Evolutionary conservation across 1,140 invertebrate genomes (phyloP), one percentile per base, ranked within the genome.

Genomic region (Penaeus chinensis): DNA sequence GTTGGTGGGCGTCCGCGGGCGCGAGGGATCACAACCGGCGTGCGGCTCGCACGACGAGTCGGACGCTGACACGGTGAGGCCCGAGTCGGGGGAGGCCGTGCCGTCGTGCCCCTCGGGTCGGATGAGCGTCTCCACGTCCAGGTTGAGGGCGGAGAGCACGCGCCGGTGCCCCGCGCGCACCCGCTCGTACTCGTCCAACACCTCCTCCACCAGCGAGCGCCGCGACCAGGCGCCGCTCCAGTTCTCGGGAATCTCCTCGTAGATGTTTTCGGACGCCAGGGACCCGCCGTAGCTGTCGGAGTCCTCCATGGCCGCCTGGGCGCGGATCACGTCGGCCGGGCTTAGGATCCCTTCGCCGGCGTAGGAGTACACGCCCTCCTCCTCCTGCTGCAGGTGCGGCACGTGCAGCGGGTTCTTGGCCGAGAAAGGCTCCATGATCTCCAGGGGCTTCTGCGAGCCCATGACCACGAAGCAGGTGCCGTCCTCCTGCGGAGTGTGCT

Each of bases 111-210:
- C 83, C 19, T 62, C 69, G 16, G 87, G 84, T 4, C 95, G 96
- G 96, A 96, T 96, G 81, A 96, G 92, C 71, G 96, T 96, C 92
- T 97, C 96, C 60, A 96, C 95, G 90, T 96, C 96, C 61, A 97
- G 93, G 93, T 97, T 97, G 65, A 97, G 92, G 91, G 97, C 96
- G 61, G 96, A 96, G 80, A 97, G 94, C 84, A 97, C 96, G 91
- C 95, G 94, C 90, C 95, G 94, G 92, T 97, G 96, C 47, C 95
- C 94, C 89, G 94, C 95, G 91, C 96, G 95, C 54, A 97, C 96
- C 83, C 95, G 93, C 47, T 95, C 94, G 74, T 97, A 95, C 93
- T 97, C 96, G 91, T 97, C 96, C 91, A 96, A 74, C n/a, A 91
- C 90, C 61, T 91, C 91, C 20, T 91, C 90, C 20, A 91, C 83